Evolutionary conservation across 2,888 invertebrate species (phyloP).

Genomic region (Melanotus villosus): DNA sequence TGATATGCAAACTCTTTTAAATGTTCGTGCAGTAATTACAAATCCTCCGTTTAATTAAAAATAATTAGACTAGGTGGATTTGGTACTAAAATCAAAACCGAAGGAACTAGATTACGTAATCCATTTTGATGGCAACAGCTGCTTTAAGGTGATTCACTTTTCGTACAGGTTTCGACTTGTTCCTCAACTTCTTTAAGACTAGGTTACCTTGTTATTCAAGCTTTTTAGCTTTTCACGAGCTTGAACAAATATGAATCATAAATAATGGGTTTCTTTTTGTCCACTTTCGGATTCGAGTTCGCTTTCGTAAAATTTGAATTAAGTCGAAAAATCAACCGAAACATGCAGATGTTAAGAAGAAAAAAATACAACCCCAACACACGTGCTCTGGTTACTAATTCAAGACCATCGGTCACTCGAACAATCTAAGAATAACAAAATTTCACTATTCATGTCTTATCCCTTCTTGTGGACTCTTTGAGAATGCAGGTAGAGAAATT

Average conservation of each 20-base stretch:
- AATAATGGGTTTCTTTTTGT: too few species aligned
- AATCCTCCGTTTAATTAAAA: too few species aligned
- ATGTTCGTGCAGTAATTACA: too few species aligned
- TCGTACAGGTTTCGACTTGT: conserved; percentile 33
- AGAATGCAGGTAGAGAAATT: conserved; percentile 30
- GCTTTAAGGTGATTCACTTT: conserved; percentile 24
- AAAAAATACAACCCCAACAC: background rate
- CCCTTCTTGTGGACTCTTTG: conserved; percentile 14
- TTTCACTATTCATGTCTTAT: conserved; percentile 29
- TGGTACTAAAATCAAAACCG: background rate
- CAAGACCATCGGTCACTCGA: conserved; percentile 33
- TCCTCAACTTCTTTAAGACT: conserved; percentile 22
- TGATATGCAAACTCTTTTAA: too few species aligned
- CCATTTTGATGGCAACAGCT: conserved; percentile 29
- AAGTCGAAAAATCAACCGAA: too few species aligned
- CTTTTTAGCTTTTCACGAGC: background rate
- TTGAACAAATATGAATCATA: too few species aligned
- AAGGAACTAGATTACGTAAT: conserved; percentile 23
- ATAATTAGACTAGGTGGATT: too few species aligned
- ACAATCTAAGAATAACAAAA: conserved; percentile 27
- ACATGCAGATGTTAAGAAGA: too few species aligned
- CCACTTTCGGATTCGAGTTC: too few species aligned
- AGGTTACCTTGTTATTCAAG: conserved; percentile 23
- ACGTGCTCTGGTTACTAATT: conserved; percentile 13
- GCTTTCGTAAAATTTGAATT: too few species aligned